Evolutionary conservation across 2,797 vertebrate species (phyloP).

Genomic region (Sebastes cheni): DNA sequence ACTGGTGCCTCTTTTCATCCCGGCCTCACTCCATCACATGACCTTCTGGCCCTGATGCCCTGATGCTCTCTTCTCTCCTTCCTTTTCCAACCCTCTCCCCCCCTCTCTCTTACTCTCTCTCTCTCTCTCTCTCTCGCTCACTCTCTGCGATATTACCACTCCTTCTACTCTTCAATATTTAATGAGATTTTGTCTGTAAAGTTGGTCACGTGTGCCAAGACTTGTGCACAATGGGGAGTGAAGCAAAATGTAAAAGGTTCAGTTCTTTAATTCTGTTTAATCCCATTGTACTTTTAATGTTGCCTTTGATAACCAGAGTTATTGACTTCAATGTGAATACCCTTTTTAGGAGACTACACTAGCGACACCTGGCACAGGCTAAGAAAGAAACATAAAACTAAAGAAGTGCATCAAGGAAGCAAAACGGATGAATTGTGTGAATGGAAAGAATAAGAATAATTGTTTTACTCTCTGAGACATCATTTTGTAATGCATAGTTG

Average conservation of each 20-base stretch:
- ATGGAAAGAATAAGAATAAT: not conserved
- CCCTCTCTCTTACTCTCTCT: not conserved
- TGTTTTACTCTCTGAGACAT: not conserved
- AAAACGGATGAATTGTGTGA: not conserved
- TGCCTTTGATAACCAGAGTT: conserved; percentile 23
- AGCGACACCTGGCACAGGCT: not conserved
- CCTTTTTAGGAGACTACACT: not conserved
- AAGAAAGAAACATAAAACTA: not conserved
- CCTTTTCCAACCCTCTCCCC: not conserved
- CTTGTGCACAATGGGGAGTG: not conserved
- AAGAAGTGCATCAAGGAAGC: not conserved
- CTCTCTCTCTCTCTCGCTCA: not conserved
- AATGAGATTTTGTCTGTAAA: conserved; percentile 31
- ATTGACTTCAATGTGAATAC: conserved; percentile 12
- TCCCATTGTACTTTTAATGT: conserved; percentile 27
- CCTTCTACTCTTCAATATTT: conserved; percentile 13
- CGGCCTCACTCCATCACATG: conserved; percentile 47
- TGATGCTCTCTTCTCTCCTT: conserved; percentile 17
- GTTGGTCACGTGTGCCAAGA: not conserved
- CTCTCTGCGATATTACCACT: conserved; percentile 12
- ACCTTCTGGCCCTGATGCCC: conserved; percentile 33
- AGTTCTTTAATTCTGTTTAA: conserved; percentile 21
- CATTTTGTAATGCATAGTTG: not conserved
- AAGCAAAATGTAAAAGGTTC: not conserved
- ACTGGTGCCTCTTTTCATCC: conserved; percentile 51